Conservation (phyloP, 2,797 vertebrate species). For the Zalophus californianus region DNA sequence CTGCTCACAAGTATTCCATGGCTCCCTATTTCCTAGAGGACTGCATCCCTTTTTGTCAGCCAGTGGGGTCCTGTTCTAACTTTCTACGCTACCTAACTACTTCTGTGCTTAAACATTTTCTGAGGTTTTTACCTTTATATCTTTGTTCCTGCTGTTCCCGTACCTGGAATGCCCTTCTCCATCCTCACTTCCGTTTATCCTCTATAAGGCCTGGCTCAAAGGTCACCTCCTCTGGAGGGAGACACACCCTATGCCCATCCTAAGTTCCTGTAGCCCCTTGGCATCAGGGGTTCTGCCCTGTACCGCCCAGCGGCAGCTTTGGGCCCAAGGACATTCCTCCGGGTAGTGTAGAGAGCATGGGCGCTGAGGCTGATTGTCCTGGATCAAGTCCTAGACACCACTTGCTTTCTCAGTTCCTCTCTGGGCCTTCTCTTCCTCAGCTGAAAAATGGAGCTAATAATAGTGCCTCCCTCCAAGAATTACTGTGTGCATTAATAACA, state of each 20-base stretch:
- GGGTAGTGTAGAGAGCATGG: not conserved
- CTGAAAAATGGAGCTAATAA: not conserved
- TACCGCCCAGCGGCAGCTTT: not conserved
- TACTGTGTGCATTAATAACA: not conserved
- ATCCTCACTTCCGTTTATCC: not conserved
- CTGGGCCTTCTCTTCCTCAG: not conserved
- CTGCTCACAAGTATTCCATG: not conserved
- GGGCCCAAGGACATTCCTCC: not conserved
- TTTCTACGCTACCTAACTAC: not conserved
- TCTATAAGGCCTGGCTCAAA: not conserved
- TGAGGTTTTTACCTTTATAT: too few species aligned
- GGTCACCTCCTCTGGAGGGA: not conserved
- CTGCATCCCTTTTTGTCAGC: not conserved
- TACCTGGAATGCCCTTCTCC: not conserved
- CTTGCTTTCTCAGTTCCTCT: not conserved
- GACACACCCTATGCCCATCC: not conserved
- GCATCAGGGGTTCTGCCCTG: not conserved
- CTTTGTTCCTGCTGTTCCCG: not conserved
- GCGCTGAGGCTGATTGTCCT: not conserved
- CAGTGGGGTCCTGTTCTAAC: not conserved
- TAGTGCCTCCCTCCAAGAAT: not conserved
- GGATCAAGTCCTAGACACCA: not conserved
- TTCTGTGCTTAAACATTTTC: not conserved
- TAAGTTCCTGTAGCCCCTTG: not conserved
- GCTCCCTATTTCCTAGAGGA: not conserved